Evolutionary conservation across 2,888 invertebrate genomes (phyloP).

Genomic region (Cyclophora albipunctata): DNA sequence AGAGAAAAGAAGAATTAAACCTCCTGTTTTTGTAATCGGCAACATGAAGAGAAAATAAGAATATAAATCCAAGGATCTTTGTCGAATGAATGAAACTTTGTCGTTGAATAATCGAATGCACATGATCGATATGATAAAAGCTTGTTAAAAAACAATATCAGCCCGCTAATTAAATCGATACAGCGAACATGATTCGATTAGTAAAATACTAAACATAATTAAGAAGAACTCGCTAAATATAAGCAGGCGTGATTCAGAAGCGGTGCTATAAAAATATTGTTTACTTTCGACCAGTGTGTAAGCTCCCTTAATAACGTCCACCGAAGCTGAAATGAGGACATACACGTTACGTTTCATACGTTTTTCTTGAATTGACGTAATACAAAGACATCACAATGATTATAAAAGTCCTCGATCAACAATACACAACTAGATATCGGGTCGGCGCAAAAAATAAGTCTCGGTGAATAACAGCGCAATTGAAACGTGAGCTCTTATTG

Average conservation of each 20-base stretch:
- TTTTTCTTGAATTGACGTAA: conserved; percentile 13
- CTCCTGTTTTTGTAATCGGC: no score
- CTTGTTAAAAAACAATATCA: not conserved
- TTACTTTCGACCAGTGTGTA: conserved; percentile 64
- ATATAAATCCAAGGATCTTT: no score
- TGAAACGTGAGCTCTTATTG: no score
- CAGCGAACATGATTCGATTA: conserved; percentile 47
- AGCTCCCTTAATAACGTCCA: conserved; percentile 67
- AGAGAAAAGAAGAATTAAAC: no score
- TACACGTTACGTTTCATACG: conserved; percentile 15
- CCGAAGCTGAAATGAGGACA: conserved; percentile 67
- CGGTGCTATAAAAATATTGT: conserved; percentile 56
- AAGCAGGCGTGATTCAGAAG: conserved; percentile 64
- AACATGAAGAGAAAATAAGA: no score
- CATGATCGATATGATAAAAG: no score
- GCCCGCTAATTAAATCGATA: conserved; percentile 22
- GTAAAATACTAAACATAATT: conserved; percentile 48
- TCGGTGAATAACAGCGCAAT: no score
- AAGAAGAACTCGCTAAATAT: conserved; percentile 55
- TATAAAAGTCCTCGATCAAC: not conserved
- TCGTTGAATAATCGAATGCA: no score
- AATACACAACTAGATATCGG: no score
- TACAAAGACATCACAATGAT: conserved; percentile 4
- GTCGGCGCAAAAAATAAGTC: no score
- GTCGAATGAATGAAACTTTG: no score